A percentile compares a stretch with the other conserved stretches of the same genome.
Conservation (phyloP, 2,888 invertebrate genomes). For the Mylabris sibirica region DNA sequence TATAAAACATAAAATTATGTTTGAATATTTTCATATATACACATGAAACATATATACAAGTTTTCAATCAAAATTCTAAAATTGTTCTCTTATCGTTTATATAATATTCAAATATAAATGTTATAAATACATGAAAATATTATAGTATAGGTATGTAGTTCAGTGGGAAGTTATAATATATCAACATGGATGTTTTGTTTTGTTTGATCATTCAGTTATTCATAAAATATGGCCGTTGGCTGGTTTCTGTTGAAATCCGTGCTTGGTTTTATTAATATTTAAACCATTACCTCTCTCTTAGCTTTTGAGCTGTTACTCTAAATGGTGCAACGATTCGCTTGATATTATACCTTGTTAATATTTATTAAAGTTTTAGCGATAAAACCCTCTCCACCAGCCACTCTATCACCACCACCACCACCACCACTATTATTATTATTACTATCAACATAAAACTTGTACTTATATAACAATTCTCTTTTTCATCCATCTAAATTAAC, state of each 20-base stretch:
- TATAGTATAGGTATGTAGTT: not conserved
- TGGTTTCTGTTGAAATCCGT: slow-evolving; percentile 34
- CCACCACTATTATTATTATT: not conserved
- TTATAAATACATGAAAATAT: not conserved
- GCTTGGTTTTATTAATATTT: slow-evolving; percentile 42
- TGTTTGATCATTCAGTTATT: slow-evolving; percentile 29
- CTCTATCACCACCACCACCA: not conserved
- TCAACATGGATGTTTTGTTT: not conserved
- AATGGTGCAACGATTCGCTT: slow-evolving; percentile 39
- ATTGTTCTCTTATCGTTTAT: slow-evolving; percentile 1
- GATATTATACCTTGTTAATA: slow-evolving; percentile 42
- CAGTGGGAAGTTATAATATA: no score
- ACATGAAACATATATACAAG: not conserved
- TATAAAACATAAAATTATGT: slow-evolving; percentile 12
- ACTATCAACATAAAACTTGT: slow-evolving; percentile 5
- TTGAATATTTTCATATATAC: not conserved
- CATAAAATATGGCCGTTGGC: slow-evolving; percentile 38
- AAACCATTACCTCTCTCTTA: slow-evolving; percentile 35
- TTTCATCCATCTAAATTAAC: not conserved
- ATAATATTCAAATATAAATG: not conserved
- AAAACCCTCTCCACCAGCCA: slow-evolving; percentile 23
- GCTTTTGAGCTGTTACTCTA: slow-evolving; percentile 37
- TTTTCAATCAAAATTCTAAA: not conserved
- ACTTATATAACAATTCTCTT: not conserved
- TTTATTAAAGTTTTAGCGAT: slow-evolving; percentile 40